Evolutionary conservation across 2,888 invertebrate genomes (phyloP).

Genomic region (Callyntrura sp.): DNA sequence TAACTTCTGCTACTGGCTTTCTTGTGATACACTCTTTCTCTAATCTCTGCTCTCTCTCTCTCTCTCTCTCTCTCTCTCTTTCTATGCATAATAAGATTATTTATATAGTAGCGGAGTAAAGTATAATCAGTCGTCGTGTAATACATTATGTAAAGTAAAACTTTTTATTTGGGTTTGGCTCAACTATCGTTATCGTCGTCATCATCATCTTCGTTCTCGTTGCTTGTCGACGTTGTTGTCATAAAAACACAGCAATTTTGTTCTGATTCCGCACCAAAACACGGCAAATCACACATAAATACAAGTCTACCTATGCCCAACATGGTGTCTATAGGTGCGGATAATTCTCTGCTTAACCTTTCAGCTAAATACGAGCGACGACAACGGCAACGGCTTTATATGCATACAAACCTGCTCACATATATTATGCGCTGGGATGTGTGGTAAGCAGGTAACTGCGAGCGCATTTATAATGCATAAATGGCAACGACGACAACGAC

Average conservation of each 20-base stretch:
- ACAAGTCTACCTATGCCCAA: no score
- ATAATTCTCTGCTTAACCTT: no score
- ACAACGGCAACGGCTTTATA: background rate
- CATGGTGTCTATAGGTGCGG: background rate
- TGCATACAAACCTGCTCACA: no score
- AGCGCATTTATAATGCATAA: no score
- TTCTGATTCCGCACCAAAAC: constrained; percentile 59
- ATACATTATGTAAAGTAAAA: background rate
- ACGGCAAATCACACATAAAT: background rate
- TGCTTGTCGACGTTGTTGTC: no score
- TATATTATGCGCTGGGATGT: no score
- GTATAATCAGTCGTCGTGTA: no score
- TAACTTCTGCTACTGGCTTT: no score
- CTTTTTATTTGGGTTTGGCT: constrained; percentile 42
- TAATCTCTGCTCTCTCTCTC: no score
- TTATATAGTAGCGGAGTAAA: no score
- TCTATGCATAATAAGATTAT: no score
- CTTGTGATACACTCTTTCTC: background rate
- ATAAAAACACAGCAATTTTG: constrained; percentile 19
- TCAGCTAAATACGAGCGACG: background rate
- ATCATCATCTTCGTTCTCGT: background rate
- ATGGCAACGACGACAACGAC: background rate
- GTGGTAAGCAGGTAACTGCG: constrained; percentile 27
- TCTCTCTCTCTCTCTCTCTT: no score
- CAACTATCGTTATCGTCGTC: background rate